phyloP scores from a whole-genome alignment of 35 echinoderm and acorn worm species.

The Diadema setosum region DNA sequence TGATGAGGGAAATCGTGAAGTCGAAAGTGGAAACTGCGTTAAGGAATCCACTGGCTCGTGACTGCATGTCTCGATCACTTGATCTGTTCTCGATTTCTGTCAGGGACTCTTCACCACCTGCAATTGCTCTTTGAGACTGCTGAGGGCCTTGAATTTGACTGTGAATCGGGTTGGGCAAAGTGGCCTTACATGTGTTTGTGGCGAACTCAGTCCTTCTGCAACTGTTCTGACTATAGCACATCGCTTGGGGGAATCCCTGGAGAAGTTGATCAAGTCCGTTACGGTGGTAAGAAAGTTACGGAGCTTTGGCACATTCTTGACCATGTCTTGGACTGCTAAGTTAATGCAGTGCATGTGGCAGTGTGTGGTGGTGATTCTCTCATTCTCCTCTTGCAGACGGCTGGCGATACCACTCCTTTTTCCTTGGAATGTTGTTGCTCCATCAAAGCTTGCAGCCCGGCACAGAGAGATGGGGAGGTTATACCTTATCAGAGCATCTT shows the following conservation, averaged over 20 bases:
- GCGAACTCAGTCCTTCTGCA: not conserved
- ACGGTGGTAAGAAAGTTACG: constrained; percentile 2
- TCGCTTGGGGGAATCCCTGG: not conserved
- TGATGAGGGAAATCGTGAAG: constrained; percentile 9
- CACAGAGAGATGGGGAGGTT: constrained; percentile 6
- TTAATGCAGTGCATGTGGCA: constrained; percentile 9
- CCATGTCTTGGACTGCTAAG: not conserved
- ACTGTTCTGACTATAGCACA: constrained; percentile 4
- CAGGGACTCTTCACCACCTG: constrained; percentile 7
- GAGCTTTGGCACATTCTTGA: not conserved
- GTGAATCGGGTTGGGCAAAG: constrained; percentile 6
- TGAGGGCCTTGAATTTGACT: constrained; percentile 3
- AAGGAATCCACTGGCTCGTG: not conserved
- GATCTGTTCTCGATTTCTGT: not conserved
- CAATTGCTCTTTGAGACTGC: not conserved
- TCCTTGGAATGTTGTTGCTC: constrained; percentile 7
- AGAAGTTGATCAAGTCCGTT: not conserved
- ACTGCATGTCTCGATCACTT: constrained; percentile 3
- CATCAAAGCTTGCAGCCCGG: constrained; percentile 7
- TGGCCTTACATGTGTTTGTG: not conserved
- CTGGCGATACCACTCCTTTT: not conserved
- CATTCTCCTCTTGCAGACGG: not conserved
- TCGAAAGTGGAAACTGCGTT: not conserved
- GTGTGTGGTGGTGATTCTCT: not conserved
- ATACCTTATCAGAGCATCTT: not conserved